These are phyloP conservation scores for Pipistrellus pipistrellus DNA, from an alignment of 2,797 vertebrate species.

Conservation along the genomic window DNA sequence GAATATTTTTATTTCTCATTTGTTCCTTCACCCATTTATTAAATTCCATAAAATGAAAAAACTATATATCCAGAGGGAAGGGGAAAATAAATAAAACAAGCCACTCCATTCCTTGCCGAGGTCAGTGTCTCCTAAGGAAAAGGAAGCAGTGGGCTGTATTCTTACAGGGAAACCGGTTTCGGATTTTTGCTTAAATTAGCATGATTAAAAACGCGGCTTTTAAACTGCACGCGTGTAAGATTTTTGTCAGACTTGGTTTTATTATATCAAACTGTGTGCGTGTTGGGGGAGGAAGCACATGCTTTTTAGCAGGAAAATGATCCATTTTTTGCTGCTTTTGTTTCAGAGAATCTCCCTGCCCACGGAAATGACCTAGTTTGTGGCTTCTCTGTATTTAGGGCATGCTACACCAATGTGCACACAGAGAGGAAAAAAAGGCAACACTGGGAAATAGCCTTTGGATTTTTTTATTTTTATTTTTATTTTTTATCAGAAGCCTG, in stretches of 20 bases:
- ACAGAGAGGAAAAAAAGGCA: slow-evolving; percentile 65
- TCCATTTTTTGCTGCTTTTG: slow-evolving; percentile 73
- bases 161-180: slow-evolving; percentile 54
- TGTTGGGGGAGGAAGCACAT: neutral
- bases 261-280: neutral
- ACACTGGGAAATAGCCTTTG: slow-evolving; percentile 62
- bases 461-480: neutral
- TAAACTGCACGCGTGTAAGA: slow-evolving; percentile 46
- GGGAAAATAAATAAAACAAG: neutral
- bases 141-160: neutral
- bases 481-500: neutral
- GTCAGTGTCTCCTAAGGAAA: slow-evolving; percentile 59
- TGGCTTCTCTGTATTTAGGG: slow-evolving; percentile 46
- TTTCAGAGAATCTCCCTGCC: slow-evolving; percentile 75
- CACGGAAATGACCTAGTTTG: slow-evolving; percentile 77
- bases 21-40: slow-evolving; percentile 75
- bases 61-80: neutral
- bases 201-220: slow-evolving; percentile 66
- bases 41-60: slow-evolving; percentile 70
- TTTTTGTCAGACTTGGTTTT: slow-evolving; percentile 42
- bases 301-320: slow-evolving; percentile 53
- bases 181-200: slow-evolving; percentile 56
- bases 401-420: slow-evolving; percentile 66
- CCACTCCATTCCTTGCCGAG: slow-evolving; percentile 20
- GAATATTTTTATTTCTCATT: slow-evolving; percentile 78